These are phyloP conservation scores for Bryconaethiops microstoma DNA, from an alignment of 2,797 vertebrate species.

Conservation along the genomic window DNA sequence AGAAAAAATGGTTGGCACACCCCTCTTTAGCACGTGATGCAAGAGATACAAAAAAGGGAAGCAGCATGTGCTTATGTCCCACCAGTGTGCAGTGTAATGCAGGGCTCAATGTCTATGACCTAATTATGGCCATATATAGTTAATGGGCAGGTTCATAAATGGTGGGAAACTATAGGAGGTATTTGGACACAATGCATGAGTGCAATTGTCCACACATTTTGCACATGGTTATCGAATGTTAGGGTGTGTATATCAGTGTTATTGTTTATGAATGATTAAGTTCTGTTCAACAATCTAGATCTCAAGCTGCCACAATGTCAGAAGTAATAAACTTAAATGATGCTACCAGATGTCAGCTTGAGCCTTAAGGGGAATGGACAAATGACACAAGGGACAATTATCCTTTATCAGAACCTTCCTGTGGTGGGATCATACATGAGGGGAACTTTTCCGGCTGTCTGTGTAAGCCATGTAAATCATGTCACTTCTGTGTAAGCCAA, in stretches of 20 bases:
- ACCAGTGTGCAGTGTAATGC: slow-evolving; percentile 7
- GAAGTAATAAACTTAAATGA: neutral
- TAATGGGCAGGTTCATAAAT: neutral
- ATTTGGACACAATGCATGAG: neutral
- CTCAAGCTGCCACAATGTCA: neutral
- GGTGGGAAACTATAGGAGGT: neutral
- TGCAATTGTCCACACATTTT: neutral
- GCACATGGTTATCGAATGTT: neutral
- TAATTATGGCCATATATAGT: neutral
- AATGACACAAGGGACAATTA: neutral
- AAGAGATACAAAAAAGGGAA: neutral
- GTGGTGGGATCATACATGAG: neutral
- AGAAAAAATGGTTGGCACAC: neutral
- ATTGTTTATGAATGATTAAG: neutral
- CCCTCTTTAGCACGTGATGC: neutral
- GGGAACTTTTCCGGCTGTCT: slow-evolving; percentile 9
- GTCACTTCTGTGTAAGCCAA: slow-evolving; percentile 16
- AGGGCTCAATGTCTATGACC: neutral
- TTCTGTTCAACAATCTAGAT: too few relatives aligned
- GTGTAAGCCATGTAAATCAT: slow-evolving; percentile 18
- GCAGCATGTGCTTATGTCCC: slow-evolving; percentile 1
- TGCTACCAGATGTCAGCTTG: neutral
- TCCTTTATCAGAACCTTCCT: neutral
- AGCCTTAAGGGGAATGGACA: neutral
- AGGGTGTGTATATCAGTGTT: neutral